A percentile compares a stretch with the other conserved stretches of the same genome.
Conservation (phyloP, 2,113 vertebrate genomes). For the Antigone vipio region DNA sequence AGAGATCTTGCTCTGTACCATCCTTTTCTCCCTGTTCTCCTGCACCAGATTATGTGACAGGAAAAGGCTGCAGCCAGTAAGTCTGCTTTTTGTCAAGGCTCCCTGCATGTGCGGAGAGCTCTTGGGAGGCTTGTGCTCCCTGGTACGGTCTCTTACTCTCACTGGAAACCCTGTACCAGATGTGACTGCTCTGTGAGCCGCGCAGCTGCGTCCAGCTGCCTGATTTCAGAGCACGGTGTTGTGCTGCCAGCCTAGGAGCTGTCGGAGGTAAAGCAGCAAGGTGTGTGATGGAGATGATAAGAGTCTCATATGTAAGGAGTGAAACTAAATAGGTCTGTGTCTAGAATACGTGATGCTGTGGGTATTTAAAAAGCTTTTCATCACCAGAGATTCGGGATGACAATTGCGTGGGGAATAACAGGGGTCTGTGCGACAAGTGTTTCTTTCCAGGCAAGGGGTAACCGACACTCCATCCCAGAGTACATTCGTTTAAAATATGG, state of each 20-base stretch:
- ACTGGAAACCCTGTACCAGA: neutral
- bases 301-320: neutral
- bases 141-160: neutral
- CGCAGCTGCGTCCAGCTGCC: neutral
- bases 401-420: neutral
- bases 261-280: neutral
- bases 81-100: neutral
- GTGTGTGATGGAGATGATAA: neutral
- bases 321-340: neutral
- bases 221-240: accelerated
- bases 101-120: neutral
- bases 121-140: neutral
- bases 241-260: neutral
- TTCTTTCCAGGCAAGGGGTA: neutral
- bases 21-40: neutral
- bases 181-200: neutral
- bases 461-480: neutral
- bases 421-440: neutral
- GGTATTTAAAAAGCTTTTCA: neutral
- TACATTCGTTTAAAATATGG: neutral
- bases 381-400: neutral
- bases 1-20: neutral
- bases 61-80: neutral
- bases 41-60: accelerated
- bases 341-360: neutral